phyloP scores from a whole-genome alignment of 2,888 invertebrate species.

The Platycheirus albimanus region DNA sequence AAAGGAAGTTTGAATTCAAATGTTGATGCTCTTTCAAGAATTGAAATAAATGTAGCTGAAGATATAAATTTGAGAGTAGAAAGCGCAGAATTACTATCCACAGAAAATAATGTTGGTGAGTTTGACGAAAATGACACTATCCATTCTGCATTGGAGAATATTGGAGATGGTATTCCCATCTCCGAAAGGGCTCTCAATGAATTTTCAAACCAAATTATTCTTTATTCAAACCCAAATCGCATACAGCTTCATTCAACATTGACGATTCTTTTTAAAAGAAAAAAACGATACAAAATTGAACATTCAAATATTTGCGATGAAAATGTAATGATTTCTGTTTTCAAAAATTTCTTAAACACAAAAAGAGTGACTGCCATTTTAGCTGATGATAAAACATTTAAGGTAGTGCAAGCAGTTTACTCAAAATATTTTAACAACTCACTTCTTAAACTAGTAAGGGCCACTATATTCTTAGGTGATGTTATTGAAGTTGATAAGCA shows the following conservation, averaged over 20 bases:
- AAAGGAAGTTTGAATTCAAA: no score
- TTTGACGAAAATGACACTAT: slow-evolving; percentile 12
- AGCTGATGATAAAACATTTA: no score
- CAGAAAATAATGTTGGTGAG: slow-evolving; percentile 20
- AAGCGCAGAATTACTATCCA: no score
- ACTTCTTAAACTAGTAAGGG: slow-evolving; percentile 32
- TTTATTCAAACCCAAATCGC: not conserved
- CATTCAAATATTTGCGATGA: no score
- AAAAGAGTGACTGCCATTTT: no score
- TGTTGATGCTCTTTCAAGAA: no score
- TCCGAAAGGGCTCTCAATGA: slow-evolving; percentile 75
- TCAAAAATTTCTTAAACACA: no score
- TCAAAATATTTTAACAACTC: slow-evolving; percentile 27
- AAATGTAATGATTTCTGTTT: no score
- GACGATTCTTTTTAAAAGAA: slow-evolving; percentile 4
- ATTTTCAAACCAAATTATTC: slow-evolving; percentile 24
- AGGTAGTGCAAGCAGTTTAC: no score
- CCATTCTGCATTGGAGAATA: slow-evolving; percentile 38
- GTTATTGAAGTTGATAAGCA: slow-evolving; percentile 28
- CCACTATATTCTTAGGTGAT: slow-evolving; percentile 2
- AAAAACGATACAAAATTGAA: slow-evolving; percentile 10
- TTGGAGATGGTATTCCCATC: slow-evolving; percentile 46
- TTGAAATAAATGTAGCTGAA: no score
- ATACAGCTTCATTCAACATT: not conserved
- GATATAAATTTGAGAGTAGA: no score